These are phyloP conservation scores for Odontophorus gujanensis DNA, from an alignment of 2,113 vertebrate genomes.

Conservation along the genomic window DNA sequence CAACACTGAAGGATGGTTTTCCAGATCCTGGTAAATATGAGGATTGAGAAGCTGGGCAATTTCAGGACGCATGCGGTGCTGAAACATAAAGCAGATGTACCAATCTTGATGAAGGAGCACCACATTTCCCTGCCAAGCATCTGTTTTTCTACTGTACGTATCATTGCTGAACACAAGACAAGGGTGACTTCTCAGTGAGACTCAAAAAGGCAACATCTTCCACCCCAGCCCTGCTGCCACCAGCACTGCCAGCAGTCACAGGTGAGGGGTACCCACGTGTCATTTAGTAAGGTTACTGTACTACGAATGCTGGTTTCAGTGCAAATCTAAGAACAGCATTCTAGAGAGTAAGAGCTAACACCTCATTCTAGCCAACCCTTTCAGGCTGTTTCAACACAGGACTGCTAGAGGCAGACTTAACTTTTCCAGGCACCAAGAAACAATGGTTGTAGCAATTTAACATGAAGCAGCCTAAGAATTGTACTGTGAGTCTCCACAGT, in stretches of 20 bases:
- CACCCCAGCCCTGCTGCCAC: neutral
- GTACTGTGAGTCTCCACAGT: neutral
- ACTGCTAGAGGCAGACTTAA: neutral
- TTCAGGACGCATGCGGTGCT: slow-evolving; percentile 97
- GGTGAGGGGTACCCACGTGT: neutral
- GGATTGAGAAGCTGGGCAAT: slow-evolving; percentile 91
- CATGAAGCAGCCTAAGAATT: neutral
- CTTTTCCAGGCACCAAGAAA: neutral
- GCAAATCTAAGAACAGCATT: neutral
- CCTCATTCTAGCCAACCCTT: neutral
- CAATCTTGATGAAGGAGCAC: neutral
- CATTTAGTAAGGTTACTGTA: neutral
- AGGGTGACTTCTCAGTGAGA: neutral
- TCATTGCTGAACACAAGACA: neutral
- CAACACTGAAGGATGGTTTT: slow-evolving; percentile 92
- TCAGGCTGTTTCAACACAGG: neutral
- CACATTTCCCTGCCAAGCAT: neutral
- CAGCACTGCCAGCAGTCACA: neutral
- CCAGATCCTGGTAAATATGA: slow-evolving; percentile 88
- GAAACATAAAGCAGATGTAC: slow-evolving; percentile 45
- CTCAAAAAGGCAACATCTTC: neutral
- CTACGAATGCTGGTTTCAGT: neutral
- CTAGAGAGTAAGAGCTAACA: neutral
- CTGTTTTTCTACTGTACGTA: neutral
- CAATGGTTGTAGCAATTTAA: neutral